Conservation (phyloP, 1,140 invertebrate genomes). For the Cecropterus lyciades region DNA sequence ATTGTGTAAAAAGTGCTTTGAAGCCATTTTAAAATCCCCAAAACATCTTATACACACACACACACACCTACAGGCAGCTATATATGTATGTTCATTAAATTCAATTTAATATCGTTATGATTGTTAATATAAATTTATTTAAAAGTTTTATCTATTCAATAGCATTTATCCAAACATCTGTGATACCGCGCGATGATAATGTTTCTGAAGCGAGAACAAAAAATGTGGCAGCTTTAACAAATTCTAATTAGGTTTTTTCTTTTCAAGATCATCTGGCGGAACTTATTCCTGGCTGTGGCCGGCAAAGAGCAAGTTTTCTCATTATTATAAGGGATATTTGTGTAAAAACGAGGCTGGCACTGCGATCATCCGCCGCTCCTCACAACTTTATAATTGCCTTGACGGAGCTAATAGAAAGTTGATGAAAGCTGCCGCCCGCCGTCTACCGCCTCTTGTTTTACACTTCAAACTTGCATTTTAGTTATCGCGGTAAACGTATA, state of each 20-base stretch:
- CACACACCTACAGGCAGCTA: too few species aligned
- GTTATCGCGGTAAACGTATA: slow-evolving; percentile 4
- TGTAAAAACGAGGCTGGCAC: slow-evolving; percentile 64
- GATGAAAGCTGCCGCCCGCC: slow-evolving; percentile 74
- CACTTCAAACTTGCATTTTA: slow-evolving; percentile 63
- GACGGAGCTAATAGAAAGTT: slow-evolving; percentile 78
- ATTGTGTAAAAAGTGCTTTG: too few species aligned
- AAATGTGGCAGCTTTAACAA: slow-evolving; percentile 53
- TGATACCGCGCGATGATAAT: neutral
- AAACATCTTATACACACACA: too few species aligned
- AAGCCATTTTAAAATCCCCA: too few species aligned
- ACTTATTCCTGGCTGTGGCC: slow-evolving; percentile 50
- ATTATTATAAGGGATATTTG: slow-evolving; percentile 80
- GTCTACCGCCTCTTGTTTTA: slow-evolving; percentile 66
- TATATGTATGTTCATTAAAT: too few species aligned
- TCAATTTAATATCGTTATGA: neutral
- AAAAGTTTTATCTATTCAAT: slow-evolving; percentile 3
- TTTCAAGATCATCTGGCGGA: slow-evolving; percentile 70
- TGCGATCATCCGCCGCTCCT: slow-evolving; percentile 59
- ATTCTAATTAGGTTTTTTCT: slow-evolving; percentile 69
- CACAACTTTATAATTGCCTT: slow-evolving; percentile 80
- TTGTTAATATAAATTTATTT: slow-evolving; percentile 3
- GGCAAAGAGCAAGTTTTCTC: slow-evolving; percentile 75
- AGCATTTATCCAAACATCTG: neutral
- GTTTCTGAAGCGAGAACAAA: slow-evolving; percentile 26